Evolutionary conservation across 2,113 vertebrate genomes (phyloP), one percentile per base, ranked within the genome.

Genomic region (Gopherus evgoodei): DNA sequence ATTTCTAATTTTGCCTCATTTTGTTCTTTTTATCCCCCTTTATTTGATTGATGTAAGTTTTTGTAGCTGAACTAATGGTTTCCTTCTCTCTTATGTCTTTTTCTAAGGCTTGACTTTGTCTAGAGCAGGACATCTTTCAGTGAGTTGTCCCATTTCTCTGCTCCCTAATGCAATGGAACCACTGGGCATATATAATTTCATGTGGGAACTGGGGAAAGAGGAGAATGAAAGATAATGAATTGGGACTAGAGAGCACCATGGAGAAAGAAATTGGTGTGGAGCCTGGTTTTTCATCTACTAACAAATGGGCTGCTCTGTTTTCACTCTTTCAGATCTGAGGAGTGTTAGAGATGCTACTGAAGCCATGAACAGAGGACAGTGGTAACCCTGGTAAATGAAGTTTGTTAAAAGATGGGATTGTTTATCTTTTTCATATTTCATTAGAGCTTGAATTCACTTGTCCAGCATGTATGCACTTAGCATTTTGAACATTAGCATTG

Each of bases 401-500:
- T 31, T 72, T 0, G 0, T 2, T 31, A 38, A 80, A 22, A 84
- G 65, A 75, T 27, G 17, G 31, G 52, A 53, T 53, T 53, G 2
- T 0, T 47, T 38, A 0, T 47, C 10, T 22, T n/a, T 27, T 49
- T 27, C 16, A 54, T 42, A 6, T 19, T 76, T 83, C 16, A 0
- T 47, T 83, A 50, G 88, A 62, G 21, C 35, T 12, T 44, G 52
- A 6, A 27, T 14, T 0, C 0, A 62, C 25, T 11, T 2, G 2
- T 7, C 35, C 0, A 35, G 0, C 0, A 11, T 1, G 0, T 4
- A 1, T 38, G 2, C 1, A 0, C 6, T 29, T 35, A 49, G 22
- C 22, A 0, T 1, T 29, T 17, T 44, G 81, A 11, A 52, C 75
- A 42, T 24, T 24, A 50, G 50, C 50, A 50, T 16, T 13, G 42